Base-by-base conservation (phyloP, 2,113 vertebrate species). In the Nycticryphes semicollaris region DNA sequence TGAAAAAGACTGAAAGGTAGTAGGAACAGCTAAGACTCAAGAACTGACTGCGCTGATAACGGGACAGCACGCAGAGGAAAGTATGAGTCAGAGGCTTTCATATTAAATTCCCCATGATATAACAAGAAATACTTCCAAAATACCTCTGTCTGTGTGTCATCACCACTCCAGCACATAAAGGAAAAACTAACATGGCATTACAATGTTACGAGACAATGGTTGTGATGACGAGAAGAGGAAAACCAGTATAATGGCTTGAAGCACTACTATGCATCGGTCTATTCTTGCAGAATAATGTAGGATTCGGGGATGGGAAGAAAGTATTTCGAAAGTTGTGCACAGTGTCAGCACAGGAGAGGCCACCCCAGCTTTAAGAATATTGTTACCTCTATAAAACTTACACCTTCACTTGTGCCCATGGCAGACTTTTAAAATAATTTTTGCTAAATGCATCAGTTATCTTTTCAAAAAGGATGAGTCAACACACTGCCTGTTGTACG, bases 401-500 rank as follows among this genome's bases (percentile, higher is more conserved):
- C 4, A 31, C 16, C 39, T 48, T 84, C 30, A 12, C 31, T 66
- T n/a, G 12, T 31, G n/a, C 28, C 75, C 39, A 8, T 5, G 9
- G 56, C n/a, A 84, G 53, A 50, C 14, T 43, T 68, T 21, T 5
- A 16, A 53, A 87, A 25, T 9, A 14, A 1, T 22, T 67, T 77
- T 39, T 54, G 45, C 70, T 66, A n/a, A 94, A 45, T 31, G 53
- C 12, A 37, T 24, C 39, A 18, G 28, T 73, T 84, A 10, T 27
- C 10, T 50, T 28, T 50, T 45, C 27, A 41, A 19, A 70, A 73
- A 31, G 57, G 50, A 54, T 17, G 45, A 23, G 43, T 64, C 30
- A 9, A 18, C 50, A 28, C 0, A 0, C 45, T 37, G 59, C 28
- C 19, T 1, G 1, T 8, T 10, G 25, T 5, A 25, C 0, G 0